Evolutionary conservation across 1,140 invertebrate species (phyloP), one percentile per base, ranked within the genome.

Genomic region (Psilanteris sp.): DNA sequence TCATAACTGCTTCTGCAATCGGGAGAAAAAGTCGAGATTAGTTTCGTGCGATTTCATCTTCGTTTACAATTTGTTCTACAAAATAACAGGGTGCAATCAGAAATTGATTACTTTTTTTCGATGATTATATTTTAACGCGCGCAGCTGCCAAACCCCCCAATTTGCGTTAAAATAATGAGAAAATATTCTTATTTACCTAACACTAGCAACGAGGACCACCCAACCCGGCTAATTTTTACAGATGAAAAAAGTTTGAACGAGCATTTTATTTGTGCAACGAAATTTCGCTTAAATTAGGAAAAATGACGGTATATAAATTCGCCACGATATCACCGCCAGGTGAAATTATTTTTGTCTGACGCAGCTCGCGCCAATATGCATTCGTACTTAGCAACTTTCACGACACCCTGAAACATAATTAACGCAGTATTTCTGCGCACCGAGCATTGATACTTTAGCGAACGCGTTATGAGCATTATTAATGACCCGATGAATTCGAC

Each of bases 1-100:
- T 85, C 85, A 88, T 88, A 85, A 87, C 86, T 83, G 84, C 78
- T 78, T 75, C 85, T 88, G 81, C 44, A 84, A 85, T 43, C 78
- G 66, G 48, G 24, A 81, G 8, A 59, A 74, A 73, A 72, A 61
- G 24, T 36, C 14, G 3, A 10, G n/a, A 71, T 78, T 74, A 78
- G 44, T 59, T 55, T 71, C 24, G 52, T 24, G 50, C 22, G 32
- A 66, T 66, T 54, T 54, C 26, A 32, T 70, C 14, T 37, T 14
- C 6, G 7, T 29, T 32, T 37, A 37, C 14, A 20, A 39, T 13
- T 54, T 29, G 43, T 16, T 44, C 11, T 37, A 16, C 14, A 1
- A 71, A 77, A 77, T 77, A 54, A 77, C 26, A 77, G 73, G 52
- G 66, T 43, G 18, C 34, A 13, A 15, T 15, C 15, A 1, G 16